Evolutionary conservation across 2,113 vertebrate species (phyloP).

Genomic region (Taurulus bubalis): DNA sequence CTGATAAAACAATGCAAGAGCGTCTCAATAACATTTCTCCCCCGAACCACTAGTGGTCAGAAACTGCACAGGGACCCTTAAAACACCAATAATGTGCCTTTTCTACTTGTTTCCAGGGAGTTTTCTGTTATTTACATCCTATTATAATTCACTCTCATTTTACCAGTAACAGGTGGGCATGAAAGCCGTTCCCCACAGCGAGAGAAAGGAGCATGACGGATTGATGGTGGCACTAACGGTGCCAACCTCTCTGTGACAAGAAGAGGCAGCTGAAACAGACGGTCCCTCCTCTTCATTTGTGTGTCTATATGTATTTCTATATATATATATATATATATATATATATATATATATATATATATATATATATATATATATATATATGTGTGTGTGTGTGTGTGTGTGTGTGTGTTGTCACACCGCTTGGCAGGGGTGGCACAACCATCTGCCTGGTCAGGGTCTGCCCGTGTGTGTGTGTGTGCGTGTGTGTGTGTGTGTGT

Average conservation of each 20-base stretch:
- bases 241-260: constrained; percentile 70
- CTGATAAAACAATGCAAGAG: not conserved
- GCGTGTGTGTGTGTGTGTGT: constrained; percentile 4
- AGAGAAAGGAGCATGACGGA: constrained; percentile 59
- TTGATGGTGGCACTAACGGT: constrained; percentile 66
- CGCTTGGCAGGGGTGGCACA: constrained; percentile 77
- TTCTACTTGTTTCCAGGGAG: not conserved
- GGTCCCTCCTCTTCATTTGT: constrained; percentile 70
- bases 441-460: constrained; percentile 73
- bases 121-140: constrained; percentile 13
- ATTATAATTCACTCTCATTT: constrained; percentile 13
- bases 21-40: not conserved
- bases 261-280: constrained; percentile 78
- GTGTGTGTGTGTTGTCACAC: constrained; percentile 55
- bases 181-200: constrained; percentile 43
- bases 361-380: constrained; percentile 18
- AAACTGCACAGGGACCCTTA: not conserved
- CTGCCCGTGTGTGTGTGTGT: constrained; percentile 42
- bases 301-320: constrained; percentile 24
- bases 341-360: too few species aligned
- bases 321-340: not conserved
- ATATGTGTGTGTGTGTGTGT: constrained; percentile 46
- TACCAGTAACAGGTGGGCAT: constrained; percentile 71
- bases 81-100: not conserved
- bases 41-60: not conserved